Evolutionary conservation across 2,888 invertebrate genomes (phyloP).

Genomic region (Tortricodes alternella): DNA sequence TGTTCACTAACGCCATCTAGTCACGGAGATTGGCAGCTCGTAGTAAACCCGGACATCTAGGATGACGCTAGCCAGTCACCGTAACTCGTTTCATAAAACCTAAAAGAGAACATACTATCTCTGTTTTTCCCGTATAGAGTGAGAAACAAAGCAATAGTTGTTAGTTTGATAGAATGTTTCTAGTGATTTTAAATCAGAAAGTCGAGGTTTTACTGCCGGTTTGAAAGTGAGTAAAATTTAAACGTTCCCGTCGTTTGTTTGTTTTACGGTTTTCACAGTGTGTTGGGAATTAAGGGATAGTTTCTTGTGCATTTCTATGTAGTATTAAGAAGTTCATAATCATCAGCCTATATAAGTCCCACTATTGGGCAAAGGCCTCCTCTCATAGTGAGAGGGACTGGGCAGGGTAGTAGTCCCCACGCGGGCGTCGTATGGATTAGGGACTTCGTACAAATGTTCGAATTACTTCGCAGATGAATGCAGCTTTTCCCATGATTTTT

Average conservation of each 20-base stretch:
- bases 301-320: not conserved
- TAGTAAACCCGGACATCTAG: slow-evolving; percentile 52
- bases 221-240: slow-evolving; percentile 67
- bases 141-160: not conserved
- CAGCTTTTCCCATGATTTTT: too few relatives aligned
- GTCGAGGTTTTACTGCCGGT: slow-evolving; percentile 60
- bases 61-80: too few relatives aligned
- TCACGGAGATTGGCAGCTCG: slow-evolving; percentile 65
- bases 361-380: too few relatives aligned
- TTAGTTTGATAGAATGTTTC: not conserved
- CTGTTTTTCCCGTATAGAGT: not conserved
- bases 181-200: slow-evolving; percentile 33
- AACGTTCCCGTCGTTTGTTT: slow-evolving; percentile 64
- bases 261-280: slow-evolving; percentile 36
- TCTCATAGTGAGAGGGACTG: too few relatives aligned
- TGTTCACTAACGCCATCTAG: slow-evolving; percentile 68
- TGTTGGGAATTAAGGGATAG: not conserved
- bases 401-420: too few relatives aligned
- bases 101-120: not conserved
- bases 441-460: too few relatives aligned
- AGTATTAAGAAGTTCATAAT: not conserved
- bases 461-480: too few relatives aligned
- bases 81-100: not conserved
- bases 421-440: too few relatives aligned
- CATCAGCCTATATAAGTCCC: too few relatives aligned